Conservation (phyloP, 2,888 invertebrate genomes). For the Cartodere bifasciata region DNA sequence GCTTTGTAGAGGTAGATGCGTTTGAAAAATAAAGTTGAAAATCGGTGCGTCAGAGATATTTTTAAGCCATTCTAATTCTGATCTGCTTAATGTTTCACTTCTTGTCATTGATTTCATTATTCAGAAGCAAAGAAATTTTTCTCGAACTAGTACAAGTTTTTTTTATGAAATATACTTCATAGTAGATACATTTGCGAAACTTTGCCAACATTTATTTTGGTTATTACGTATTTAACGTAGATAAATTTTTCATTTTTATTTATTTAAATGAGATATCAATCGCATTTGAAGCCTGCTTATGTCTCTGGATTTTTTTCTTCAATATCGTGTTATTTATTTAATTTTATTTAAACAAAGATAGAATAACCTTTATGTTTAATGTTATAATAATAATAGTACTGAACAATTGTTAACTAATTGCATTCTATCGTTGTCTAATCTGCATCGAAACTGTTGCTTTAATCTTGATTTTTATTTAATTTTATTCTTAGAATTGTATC, state of each 20-base stretch:
- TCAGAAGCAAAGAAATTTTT: slow-evolving; percentile 22
- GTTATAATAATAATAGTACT: no score
- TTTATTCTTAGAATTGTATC: slow-evolving; percentile 4
- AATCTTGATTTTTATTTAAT: slow-evolving; percentile 6
- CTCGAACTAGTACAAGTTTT: no score
- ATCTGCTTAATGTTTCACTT: slow-evolving; percentile 30
- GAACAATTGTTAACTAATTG: slow-evolving; percentile 1
- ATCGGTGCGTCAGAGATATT: no score
- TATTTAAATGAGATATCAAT: slow-evolving; percentile 3
- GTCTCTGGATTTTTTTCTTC: not conserved
- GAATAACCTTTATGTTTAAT: no score
- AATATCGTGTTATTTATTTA: no score
- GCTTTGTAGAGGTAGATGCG: no score
- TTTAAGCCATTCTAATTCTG: slow-evolving; percentile 27
- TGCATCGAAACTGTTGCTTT: slow-evolving; percentile 4
- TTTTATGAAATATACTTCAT: slow-evolving; percentile 7
- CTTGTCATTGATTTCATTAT: slow-evolving; percentile 35
- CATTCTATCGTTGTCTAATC: not conserved
- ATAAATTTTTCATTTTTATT: slow-evolving; percentile 2
- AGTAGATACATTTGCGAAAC: slow-evolving; percentile 7
- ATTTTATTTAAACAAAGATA: no score
- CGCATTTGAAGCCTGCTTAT: no score
- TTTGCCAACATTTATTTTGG: no score
- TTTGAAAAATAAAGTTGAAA: no score
- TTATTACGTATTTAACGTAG: slow-evolving; percentile 7